These are phyloP conservation scores for Dermochelys coriacea DNA, from an alignment of 2,797 vertebrate species.

Conservation along the genomic window DNA sequence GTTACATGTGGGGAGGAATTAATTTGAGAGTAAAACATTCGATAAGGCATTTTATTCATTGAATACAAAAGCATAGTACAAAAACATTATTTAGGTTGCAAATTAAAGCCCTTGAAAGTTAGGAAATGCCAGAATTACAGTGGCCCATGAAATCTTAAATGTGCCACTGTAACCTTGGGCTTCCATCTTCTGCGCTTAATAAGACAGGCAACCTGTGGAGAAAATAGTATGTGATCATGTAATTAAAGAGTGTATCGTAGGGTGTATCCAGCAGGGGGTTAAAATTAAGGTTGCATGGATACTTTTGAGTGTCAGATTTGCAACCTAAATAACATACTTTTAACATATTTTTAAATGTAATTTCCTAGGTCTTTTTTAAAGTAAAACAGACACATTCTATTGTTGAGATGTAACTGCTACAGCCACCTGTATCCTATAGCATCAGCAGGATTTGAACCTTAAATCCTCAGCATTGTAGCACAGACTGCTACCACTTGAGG, in stretches of 20 bases:
- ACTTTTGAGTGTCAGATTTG: slow-evolving; percentile 47
- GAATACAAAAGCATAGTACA: slow-evolving; percentile 55
- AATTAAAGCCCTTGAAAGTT: slow-evolving; percentile 48
- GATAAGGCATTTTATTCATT: slow-evolving; percentile 64
- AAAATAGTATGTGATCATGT: slow-evolving; percentile 39
- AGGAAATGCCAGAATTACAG: slow-evolving; percentile 74
- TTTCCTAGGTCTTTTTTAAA: slow-evolving; percentile 52
- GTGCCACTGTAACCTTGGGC: slow-evolving; percentile 44
- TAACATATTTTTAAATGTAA: slow-evolving; percentile 45
- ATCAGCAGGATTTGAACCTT: background rate
- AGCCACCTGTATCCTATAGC: background rate
- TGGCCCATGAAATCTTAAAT: slow-evolving; percentile 70
- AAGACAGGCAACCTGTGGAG: slow-evolving; percentile 47
- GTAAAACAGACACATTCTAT: background rate
- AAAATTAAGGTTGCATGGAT: slow-evolving; percentile 6
- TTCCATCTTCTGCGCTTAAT: slow-evolving; percentile 26
- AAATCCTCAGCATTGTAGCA: fast-evolving
- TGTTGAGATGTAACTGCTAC: background rate
- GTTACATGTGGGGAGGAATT: slow-evolving; percentile 69
- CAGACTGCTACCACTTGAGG: background rate
- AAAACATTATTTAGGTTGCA: slow-evolving; percentile 69
- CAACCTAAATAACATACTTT: slow-evolving; percentile 22
- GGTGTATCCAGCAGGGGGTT: slow-evolving; percentile 39
- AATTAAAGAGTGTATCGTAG: background rate
- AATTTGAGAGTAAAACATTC: slow-evolving; percentile 72